Conservation (phyloP, 2,888 invertebrate genomes). For the Teleogryllus oceanicus region DNA sequence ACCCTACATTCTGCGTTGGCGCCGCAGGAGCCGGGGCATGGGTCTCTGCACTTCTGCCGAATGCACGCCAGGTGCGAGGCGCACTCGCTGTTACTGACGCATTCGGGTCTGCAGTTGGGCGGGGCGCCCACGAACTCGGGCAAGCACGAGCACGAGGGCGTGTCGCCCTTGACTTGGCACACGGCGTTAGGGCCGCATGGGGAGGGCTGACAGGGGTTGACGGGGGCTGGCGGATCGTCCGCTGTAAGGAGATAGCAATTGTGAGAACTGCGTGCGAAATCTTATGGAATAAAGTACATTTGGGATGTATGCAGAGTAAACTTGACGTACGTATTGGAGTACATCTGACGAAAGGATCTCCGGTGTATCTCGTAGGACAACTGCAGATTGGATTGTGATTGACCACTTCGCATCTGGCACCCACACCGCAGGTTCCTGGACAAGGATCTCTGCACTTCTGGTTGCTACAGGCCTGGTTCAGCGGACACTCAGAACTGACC, state of each 20-base stretch:
- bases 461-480: slow-evolving; percentile 62
- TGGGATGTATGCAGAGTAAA: not conserved
- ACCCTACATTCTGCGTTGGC: slow-evolving; percentile 44
- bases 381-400: slow-evolving; percentile 65
- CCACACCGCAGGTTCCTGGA: slow-evolving; percentile 57
- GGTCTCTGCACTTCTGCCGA: slow-evolving; percentile 53
- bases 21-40: slow-evolving; percentile 60
- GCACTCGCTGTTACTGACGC: slow-evolving; percentile 50
- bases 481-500: slow-evolving; percentile 48
- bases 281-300: slow-evolving; percentile 41
- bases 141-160: slow-evolving; percentile 61
- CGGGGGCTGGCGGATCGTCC: slow-evolving; percentile 36
- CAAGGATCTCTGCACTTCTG: slow-evolving; percentile 62
- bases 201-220: slow-evolving; percentile 42
- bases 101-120: slow-evolving; percentile 52
- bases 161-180: slow-evolving; percentile 48
- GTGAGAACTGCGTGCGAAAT: no score
- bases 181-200: slow-evolving; percentile 43
- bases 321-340: slow-evolving; percentile 42
- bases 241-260: not conserved
- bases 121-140: slow-evolving; percentile 68
- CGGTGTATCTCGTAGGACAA: slow-evolving; percentile 58
- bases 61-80: slow-evolving; percentile 47
- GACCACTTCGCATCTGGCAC: slow-evolving; percentile 58
- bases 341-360: slow-evolving; percentile 55